Evolutionary conservation across 1,140 invertebrate genomes (phyloP).

Genomic region (Rhizoglyphus robini): DNA sequence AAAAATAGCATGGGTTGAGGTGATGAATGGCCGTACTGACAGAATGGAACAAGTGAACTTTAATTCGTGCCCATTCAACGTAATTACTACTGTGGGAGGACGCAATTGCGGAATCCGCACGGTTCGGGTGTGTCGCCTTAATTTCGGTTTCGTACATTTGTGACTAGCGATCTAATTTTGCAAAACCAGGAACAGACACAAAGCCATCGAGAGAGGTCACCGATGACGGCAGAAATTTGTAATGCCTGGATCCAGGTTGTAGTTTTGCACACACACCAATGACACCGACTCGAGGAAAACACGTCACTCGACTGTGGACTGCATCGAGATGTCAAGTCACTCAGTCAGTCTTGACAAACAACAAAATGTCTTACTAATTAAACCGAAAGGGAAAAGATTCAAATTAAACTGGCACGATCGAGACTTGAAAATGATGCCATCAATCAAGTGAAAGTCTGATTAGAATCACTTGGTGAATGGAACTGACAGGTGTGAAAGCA

Average conservation of each 20-base stretch:
- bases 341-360: background rate
- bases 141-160: background rate
- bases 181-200: background rate
- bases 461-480: too few relatives aligned
- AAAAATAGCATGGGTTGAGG: background rate
- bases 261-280: too few relatives aligned
- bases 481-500: too few relatives aligned
- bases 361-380: background rate
- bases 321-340: background rate
- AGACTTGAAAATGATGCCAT: too few relatives aligned
- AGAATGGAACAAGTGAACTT: background rate
- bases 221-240: background rate
- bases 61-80: constrained; percentile 9
- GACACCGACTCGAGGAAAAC: too few relatives aligned
- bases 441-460: too few relatives aligned
- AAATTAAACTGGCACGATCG: background rate
- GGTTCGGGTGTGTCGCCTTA: constrained; percentile 12
- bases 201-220: background rate
- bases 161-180: background rate
- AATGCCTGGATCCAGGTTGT: too few relatives aligned
- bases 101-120: background rate
- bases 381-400: background rate
- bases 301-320: background rate
- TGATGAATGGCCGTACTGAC: background rate
- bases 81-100: background rate